Percentiles rank a stretch among this genome's conserved stretches.
These are phyloP conservation scores for Sturmia bella DNA, from an alignment of 2,888 invertebrate species.

Conservation along the genomic window DNA sequence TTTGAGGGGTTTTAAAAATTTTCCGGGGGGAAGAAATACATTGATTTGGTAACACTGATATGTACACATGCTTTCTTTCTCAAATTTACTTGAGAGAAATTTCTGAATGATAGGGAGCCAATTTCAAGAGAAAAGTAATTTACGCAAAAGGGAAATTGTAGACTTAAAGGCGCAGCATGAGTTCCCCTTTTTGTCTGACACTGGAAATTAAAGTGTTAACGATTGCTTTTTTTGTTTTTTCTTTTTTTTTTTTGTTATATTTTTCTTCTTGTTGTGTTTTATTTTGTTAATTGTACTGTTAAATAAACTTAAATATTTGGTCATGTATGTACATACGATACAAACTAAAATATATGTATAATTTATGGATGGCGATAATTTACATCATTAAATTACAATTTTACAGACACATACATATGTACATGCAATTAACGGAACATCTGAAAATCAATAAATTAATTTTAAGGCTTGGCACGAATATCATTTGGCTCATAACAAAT, in stretches of 20 bases:
- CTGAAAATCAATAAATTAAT: constrained; percentile 3
- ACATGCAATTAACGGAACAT: constrained; percentile 4
- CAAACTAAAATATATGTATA: constrained; percentile 30
- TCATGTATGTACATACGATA: constrained; percentile 24
- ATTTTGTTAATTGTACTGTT: constrained; percentile 39
- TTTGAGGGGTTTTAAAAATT: too few species aligned
- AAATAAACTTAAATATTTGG: constrained; percentile 54
- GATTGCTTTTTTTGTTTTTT: constrained; percentile 11
- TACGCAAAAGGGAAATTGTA: constrained; percentile 67
- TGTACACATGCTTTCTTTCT: not conserved
- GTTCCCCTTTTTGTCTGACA: constrained; percentile 65
- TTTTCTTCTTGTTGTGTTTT: constrained; percentile 14
- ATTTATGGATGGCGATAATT: constrained; percentile 49
- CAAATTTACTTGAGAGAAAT: constrained; percentile 26
- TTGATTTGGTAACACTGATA: too few species aligned
- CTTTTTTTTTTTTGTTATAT: not conserved
- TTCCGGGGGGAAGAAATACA: too few species aligned
- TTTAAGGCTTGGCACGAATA: not conserved
- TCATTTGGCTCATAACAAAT: constrained; percentile 9
- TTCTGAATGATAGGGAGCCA: not conserved
- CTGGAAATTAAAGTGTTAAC: constrained; percentile 50
- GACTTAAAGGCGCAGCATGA: constrained; percentile 68
- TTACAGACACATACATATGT: not conserved
- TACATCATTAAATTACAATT: constrained; percentile 1
- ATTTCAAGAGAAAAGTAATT: constrained; percentile 33